These are phyloP conservation scores for Osmerus mordax DNA, from an alignment of 2,113 vertebrate genomes.

Conservation along the genomic window DNA sequence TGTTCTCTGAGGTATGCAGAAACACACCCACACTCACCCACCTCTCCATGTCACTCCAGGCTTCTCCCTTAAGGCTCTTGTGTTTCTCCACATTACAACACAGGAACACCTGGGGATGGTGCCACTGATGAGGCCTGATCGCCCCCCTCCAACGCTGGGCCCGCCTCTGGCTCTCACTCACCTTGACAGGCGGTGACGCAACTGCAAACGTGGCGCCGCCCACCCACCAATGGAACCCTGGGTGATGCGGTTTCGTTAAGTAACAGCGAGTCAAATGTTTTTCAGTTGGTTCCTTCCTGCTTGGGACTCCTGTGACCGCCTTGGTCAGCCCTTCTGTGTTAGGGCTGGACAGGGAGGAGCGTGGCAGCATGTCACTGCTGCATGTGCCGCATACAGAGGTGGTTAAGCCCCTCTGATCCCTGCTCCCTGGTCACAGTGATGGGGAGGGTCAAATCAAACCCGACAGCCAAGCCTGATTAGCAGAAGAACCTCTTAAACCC, in stretches of 20 bases:
- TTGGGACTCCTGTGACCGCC: no score
- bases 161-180: conserved; percentile 11
- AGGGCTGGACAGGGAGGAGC: no score
- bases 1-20: conserved; percentile 1
- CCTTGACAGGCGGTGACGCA: conserved; percentile 35
- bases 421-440: conserved; percentile 35
- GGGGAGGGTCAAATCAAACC: conserved; percentile 41
- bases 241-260: background rate
- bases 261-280: no score
- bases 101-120: conserved; percentile 29
- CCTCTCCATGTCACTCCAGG: conserved; percentile 18
- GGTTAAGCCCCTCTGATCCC: conserved; percentile 14
- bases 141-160: conserved; percentile 7
- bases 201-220: conserved; percentile 35
- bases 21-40: conserved; percentile 8
- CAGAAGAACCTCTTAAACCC: background rate
- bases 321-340: no score
- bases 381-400: background rate
- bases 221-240: conserved; percentile 22
- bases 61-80: background rate
- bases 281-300: no score
- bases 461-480: conserved; percentile 28
- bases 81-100: conserved; percentile 43
- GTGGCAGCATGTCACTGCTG: background rate
- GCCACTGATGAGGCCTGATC: conserved; percentile 47